Percentiles rank a stretch among this genome's conserved stretches.
These are phyloP conservation scores for Thunnus maccoyii DNA, from an alignment of 2,113 vertebrate genomes.

Conservation along the genomic window DNA sequence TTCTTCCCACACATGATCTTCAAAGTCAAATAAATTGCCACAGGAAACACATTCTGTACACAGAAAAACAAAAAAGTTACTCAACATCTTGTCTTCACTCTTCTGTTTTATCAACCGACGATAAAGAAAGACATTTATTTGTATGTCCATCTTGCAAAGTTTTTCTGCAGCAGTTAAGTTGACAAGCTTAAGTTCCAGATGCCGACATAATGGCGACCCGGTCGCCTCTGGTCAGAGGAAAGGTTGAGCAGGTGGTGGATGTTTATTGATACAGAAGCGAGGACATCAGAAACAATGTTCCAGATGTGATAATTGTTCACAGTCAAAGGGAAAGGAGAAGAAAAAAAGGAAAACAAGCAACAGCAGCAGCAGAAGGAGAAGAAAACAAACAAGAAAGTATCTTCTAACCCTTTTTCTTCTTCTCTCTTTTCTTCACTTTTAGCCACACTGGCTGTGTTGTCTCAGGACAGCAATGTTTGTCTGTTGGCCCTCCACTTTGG, in stretches of 20 bases:
- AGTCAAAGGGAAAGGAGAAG: not conserved
- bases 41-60: no score
- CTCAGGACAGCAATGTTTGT: not conserved
- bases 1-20: no score
- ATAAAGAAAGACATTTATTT: not conserved
- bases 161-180: slow-evolving; percentile 22
- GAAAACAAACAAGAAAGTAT: not conserved
- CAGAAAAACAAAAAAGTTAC: not conserved
- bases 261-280: slow-evolving; percentile 53
- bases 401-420: not conserved
- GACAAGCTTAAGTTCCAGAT: slow-evolving; percentile 35
- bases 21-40: no score
- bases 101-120: not conserved
- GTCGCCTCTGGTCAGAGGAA: slow-evolving; percentile 27
- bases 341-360: not conserved
- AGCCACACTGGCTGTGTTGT: not conserved
- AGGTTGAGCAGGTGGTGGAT: slow-evolving; percentile 52
- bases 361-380: no score
- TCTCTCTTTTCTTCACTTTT: not conserved
- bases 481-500: rapidly evolving
- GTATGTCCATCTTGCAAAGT: not conserved
- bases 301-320: slow-evolving; percentile 64
- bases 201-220: not conserved
- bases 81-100: slow-evolving; percentile 12
- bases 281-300: slow-evolving; percentile 28